These are phyloP conservation scores for Notospermus geniculatus DNA, from an alignment of 1,140 invertebrate species.

Conservation along the genomic window DNA sequence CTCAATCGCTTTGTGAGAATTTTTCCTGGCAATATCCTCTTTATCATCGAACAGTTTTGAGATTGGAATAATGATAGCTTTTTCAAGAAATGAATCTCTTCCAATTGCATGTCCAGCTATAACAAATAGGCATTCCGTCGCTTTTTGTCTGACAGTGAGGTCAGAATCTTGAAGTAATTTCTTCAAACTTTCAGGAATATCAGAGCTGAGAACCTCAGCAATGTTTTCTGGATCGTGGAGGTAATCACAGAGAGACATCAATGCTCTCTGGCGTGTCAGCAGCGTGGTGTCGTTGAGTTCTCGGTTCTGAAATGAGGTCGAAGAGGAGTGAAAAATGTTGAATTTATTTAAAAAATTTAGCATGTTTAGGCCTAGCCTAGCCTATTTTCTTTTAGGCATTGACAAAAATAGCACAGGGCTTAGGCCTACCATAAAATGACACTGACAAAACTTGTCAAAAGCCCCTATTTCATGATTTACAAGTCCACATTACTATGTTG, in stretches of 20 bases:
- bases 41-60: constrained; percentile 53
- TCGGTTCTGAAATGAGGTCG: constrained; percentile 41
- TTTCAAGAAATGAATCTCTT: constrained; percentile 50
- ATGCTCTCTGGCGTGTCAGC: constrained; percentile 48
- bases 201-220: constrained; percentile 48
- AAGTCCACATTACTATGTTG: too few species aligned
- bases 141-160: constrained; percentile 51
- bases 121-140: constrained; percentile 53
- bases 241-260: constrained; percentile 55
- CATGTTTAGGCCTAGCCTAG: too few species aligned
- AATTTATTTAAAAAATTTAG: too few species aligned
- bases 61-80: constrained; percentile 46
- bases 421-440: too few species aligned
- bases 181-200: constrained; percentile 49
- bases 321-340: too few species aligned
- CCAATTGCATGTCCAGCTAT: constrained; percentile 54
- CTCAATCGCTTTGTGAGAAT: constrained; percentile 53
- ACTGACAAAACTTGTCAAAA: background rate
- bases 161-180: constrained; percentile 46
- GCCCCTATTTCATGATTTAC: background rate
- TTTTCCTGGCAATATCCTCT: constrained; percentile 50
- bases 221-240: constrained; percentile 57
- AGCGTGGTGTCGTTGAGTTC: constrained; percentile 50
- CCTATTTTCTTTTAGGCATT: too few species aligned
- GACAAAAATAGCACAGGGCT: too few species aligned